These are phyloP conservation scores for Lacanobia wlatinum DNA, from an alignment of 2,888 invertebrate species.

Conservation along the genomic window DNA sequence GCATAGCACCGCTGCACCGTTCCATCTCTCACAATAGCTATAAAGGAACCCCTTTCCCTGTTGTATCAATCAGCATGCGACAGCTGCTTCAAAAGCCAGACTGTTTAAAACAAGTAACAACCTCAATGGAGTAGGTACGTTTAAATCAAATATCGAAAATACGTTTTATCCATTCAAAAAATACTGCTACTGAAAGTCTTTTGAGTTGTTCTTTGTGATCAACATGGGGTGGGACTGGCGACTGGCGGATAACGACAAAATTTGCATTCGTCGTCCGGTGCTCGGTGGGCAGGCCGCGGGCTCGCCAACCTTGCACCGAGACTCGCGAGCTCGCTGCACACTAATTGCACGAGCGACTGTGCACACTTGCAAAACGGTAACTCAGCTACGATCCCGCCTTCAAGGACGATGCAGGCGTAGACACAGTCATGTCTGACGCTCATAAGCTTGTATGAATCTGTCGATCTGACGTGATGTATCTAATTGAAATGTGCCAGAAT, in stretches of 20 bases:
- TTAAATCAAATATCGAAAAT: neutral
- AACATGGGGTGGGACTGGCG: neutral
- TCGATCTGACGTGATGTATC: neutral
- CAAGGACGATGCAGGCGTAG: no score
- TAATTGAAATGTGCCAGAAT: neutral
- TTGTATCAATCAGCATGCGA: neutral
- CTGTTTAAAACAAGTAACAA: conserved; percentile 13
- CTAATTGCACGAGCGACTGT: no score
- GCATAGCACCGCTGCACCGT: neutral
- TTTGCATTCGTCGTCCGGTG: neutral
- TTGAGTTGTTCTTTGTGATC: conserved; percentile 24
- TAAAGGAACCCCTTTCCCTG: conserved; percentile 6
- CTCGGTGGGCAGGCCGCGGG: no score
- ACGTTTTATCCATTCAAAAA: neutral
- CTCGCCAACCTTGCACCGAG: no score
- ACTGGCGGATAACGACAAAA: conserved; percentile 4
- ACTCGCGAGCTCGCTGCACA: no score
- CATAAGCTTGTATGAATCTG: no score
- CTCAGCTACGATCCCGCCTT: no score
- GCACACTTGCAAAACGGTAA: no score
- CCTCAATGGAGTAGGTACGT: neutral
- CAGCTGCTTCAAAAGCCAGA: conserved; percentile 8
- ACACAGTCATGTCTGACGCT: no score
- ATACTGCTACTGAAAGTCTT: conserved; percentile 19
- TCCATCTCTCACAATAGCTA: neutral